Base-by-base conservation (phyloP, 2,888 invertebrate genomes). In the Lingula anatina region DNA sequence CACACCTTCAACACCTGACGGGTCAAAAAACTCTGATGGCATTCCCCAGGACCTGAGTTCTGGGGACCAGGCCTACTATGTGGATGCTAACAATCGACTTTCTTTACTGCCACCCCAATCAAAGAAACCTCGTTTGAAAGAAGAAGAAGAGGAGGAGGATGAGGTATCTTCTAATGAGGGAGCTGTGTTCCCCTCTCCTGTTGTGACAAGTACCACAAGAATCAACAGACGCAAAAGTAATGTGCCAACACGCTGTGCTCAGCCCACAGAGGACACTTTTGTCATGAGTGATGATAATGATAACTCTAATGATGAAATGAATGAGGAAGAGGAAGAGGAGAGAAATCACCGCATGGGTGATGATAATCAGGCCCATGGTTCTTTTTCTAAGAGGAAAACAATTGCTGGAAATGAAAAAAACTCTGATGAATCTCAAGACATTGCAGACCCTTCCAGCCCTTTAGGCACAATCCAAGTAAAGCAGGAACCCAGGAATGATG, bases 181-280 rank as follows among this genome's bases (percentile, higher is more conserved):
- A 31, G 31, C 15, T 31, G 31, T 12, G 9, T 12, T 9, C 15
- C 31, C 31, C 9, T 15, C 9, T 15, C 31, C 31, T 12, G 31
- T 9, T 31, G 9, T 12, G 15, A 15, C 9, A 31, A 9, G 15
- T 31, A 9, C 15, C 31, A 31, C 9, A 15, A 15, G 31, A 31
- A 31, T 15, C 9, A 9, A 15, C 31, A 51, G 68, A 25, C 51
- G 73, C 44, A 73, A 73, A 55, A 70, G 67, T 49, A 64, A 64
- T 31, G 62, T 62, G 24, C 73, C 73, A 5, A 71, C 68, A 15
- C 51, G 71, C 18, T 69, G 65, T 55, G 64, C 71, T 35, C 69
- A 65, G 47, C 45, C 43, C 7, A 64, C 64, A 31, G 60, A 57
- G 15, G 65, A 66, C 26, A 53, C 51, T 40, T 57, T 46, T 36